Conservation (phyloP, 1,140 invertebrate genomes). For the Dendroctonus valens region DNA sequence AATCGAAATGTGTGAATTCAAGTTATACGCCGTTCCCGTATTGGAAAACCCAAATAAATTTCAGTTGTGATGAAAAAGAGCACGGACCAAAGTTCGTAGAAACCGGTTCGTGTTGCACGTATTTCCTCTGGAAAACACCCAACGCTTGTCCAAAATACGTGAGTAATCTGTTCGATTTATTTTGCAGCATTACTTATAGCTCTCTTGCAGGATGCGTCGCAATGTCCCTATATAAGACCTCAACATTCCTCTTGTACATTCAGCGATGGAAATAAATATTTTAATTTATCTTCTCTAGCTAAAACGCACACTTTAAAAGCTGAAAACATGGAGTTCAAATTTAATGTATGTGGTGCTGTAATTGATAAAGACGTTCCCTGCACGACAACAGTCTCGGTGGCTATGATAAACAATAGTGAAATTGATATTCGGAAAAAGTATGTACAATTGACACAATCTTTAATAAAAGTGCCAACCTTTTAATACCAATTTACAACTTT, state of each 20-base stretch:
- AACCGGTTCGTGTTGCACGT: conserved; percentile 7
- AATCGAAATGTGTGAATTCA: not conserved
- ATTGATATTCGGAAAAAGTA: too few species aligned
- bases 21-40: not conserved
- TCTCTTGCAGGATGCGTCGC: not conserved
- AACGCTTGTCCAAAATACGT: conserved; percentile 21
- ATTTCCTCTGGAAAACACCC: conserved; percentile 19
- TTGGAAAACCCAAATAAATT: conserved; percentile 12
- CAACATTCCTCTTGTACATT: conserved; percentile 8
- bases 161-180: not conserved
- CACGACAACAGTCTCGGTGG: conserved; percentile 11
- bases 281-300: conserved; percentile 9
- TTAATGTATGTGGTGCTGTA: conserved; percentile 18
- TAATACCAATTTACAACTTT: too few species aligned
- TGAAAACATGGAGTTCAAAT: not conserved
- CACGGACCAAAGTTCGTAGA: conserved; percentile 4
- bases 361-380: conserved; percentile 16
- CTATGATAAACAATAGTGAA: not conserved
- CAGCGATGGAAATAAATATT: not conserved
- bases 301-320: not conserved
- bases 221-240: conserved; percentile 7
- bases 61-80: conserved; percentile 15
- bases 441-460: too few species aligned
- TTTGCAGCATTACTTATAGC: too few species aligned
- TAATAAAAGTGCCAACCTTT: too few species aligned